Evolutionary conservation across 2,888 invertebrate genomes (phyloP), one percentile per base, ranked within the genome.

Genomic region (Tyria jacobaeae): DNA sequence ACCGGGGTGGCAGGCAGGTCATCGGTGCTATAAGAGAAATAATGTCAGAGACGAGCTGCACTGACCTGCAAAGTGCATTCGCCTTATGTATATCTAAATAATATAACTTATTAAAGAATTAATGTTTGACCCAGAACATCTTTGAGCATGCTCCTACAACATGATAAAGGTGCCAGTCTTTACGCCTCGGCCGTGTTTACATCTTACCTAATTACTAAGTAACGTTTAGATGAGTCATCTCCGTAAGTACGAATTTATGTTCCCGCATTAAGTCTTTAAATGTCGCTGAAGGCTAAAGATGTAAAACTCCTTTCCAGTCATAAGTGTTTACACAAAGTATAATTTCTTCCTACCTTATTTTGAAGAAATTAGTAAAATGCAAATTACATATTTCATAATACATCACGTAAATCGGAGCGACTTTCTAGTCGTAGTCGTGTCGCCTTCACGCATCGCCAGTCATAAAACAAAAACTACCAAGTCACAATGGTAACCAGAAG

Each of bases 1-100:
- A 70, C 52, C 57, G 55, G 62, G 51, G 60, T 56, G 55, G 62
- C 49, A 37, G 27, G 60, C 48, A 12, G 57, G 56, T 56, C 62
- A 41, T 44, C 53, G 64, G 50, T 51, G 55, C 58, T 69, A 72
- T 53, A 62, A 62, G 44, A 51, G n/a, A 27, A 66, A 69, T 67
- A 50, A 70, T 67, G 61, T 68, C 55, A 65, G 51, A 71, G 50
- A 53, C 41, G 61, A 64, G 53, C 69, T 63, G 62, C 65, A 62
- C 64, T 69, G 60, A 66, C 71, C 67, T 73, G 68, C 56, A 60
- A 73, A 66, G 69, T 60, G 68, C 67, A 68, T 66, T 73, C 60
- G 57, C 60, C 55, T 55, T 24, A 60, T 55, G 34, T 55, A 55
- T 41, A 50, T 17, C n/a, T 39, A 24, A 21, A 37, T 25, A n/a